Conservation (phyloP, 2,113 vertebrate genomes). For the Eidolon helvum region DNA sequence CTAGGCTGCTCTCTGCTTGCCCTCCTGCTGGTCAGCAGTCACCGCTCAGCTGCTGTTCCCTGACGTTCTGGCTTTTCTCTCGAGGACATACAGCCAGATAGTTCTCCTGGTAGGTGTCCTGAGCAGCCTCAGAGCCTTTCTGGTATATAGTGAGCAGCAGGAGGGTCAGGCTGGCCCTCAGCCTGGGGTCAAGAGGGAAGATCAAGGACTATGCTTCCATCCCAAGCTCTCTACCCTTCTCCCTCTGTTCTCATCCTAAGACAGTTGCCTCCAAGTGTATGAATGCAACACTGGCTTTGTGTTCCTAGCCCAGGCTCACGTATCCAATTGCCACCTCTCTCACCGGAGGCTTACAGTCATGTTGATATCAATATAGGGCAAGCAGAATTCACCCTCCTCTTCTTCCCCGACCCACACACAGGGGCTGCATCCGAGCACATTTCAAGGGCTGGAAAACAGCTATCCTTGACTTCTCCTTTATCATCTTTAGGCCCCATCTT, state of each 20-base stretch:
- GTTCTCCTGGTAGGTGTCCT: background rate
- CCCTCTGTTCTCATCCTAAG: background rate
- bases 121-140: background rate
- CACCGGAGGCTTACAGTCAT: background rate
- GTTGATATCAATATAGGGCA: background rate
- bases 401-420: rapidly evolving
- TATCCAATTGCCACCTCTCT: background rate
- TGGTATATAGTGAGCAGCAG: background rate
- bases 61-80: background rate
- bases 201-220: background rate
- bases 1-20: background rate
- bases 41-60: background rate
- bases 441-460: background rate
- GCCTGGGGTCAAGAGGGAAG: background rate
- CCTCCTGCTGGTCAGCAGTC: background rate
- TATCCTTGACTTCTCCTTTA: background rate
- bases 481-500: background rate
- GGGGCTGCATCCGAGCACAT: background rate
- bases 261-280: background rate
- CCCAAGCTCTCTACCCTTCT: no score
- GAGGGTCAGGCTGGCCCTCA: background rate
- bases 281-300: background rate
- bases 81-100: background rate
- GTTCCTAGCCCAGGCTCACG: background rate
- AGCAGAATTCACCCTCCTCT: background rate